phyloP scores from a whole-genome alignment of 2,797 vertebrate genomes.

The Gallinago solitaria region DNA sequence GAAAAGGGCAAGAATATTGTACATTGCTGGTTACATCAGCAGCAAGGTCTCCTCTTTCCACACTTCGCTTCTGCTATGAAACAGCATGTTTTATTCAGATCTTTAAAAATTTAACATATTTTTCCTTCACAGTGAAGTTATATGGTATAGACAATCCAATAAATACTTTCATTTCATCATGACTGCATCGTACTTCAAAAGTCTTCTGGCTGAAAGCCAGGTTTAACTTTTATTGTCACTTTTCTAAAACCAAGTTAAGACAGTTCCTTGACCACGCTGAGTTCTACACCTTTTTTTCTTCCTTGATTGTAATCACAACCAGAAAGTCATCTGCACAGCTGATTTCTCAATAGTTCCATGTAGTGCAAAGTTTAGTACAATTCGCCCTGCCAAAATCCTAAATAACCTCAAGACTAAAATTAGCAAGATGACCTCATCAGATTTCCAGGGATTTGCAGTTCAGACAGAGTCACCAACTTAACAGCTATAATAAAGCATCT shows the following conservation, averaged over 20 bases:
- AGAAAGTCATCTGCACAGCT: neutral
- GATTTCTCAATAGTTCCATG: neutral
- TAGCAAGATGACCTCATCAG: neutral
- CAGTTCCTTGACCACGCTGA: neutral
- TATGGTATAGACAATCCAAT: neutral
- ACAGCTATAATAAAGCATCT: neutral
- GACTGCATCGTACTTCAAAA: neutral
- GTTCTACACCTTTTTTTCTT: neutral
- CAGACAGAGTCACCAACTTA: neutral
- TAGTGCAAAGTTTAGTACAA: neutral
- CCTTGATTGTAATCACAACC: neutral
- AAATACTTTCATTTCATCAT: neutral
- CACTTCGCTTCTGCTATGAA: neutral
- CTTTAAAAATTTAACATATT: neutral
- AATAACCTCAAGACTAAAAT: slow-evolving; percentile 31
- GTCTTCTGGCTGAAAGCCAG: neutral
- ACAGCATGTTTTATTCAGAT: neutral
- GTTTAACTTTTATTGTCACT: neutral
- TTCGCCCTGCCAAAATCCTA: neutral
- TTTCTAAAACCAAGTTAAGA: neutral
- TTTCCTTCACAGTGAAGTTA: neutral
- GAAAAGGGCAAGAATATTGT: neutral
- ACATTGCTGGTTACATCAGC: neutral
- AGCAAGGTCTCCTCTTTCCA: neutral
- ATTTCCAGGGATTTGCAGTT: slow-evolving; percentile 21